Base-by-base conservation (phyloP, 2,113 vertebrate species). In the Naja naja region DNA sequence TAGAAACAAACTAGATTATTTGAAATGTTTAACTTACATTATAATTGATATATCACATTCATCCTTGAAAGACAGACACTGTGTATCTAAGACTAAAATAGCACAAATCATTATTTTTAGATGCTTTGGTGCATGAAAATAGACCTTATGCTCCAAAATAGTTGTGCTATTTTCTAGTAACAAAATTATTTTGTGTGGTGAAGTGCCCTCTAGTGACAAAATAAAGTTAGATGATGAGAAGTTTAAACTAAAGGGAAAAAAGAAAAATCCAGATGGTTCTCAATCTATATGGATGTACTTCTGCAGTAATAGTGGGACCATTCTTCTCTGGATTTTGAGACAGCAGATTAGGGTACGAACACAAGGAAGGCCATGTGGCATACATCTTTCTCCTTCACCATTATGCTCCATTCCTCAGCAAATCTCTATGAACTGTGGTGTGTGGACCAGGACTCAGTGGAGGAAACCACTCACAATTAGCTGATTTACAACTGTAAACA, bases 181-280 rank as follows among this genome's bases (percentile, higher is more conserved):
- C 25, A 27, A 43, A 23, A 14, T 96, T 95, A 97, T 97, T 97
- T 95, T 94, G 96, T 94, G 96, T 97, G 94, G 92, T 90, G 95
- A 97, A 97, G 96, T 97, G 98, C 98, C 98, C 98, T 92, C 98
- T 98, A 97, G 97, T 98, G 98, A 97, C 96, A 95, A 97, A 95
- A 93, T 91, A 89, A 87, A 91, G 91, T 94, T 52, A 94, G 96
- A 74, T 64, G 93, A 94, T 90, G 96, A 96, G 92, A 5, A 27
- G 8, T 55, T 49, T 23, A 56, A 55, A 81, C 34, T 81, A 81
- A 81, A 81, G 7, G 6, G 52, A n/a, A 91, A 85, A 0, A 27
- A 90, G 54, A 0, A 23, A 52, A 45, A 56, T 14, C 54, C 34
- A 16, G 49, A 8, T 64, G 20, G 34, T 93, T 90, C 60, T 90